Evolutionary conservation across 2,113 vertebrate species (phyloP), one percentile per base, ranked within the genome.

Genomic region (Coreoperca whiteheadi): DNA sequence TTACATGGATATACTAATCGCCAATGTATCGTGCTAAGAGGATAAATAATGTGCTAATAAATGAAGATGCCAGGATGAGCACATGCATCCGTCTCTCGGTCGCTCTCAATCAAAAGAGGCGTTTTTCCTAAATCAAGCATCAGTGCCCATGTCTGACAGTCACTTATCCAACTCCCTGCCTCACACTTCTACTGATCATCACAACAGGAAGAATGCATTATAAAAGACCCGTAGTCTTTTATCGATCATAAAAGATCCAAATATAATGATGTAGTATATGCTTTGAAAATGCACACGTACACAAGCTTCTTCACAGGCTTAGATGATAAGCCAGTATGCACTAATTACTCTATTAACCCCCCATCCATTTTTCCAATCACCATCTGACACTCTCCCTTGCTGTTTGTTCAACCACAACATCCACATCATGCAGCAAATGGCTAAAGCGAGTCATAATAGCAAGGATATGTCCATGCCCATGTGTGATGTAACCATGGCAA

Each of bases 401-500:
- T 12, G 41, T 43, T 82, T 72, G n/a, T 54, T 72, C 64, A 74
- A 53, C 1, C 32, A 43, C 59, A 53, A 30, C 70, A 73, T 79
- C 1, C 41, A 61, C 63, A 57, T 20, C 9, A 32, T 71, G 73
- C 48, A 39, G 59, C 32, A 81, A 84, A 72, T 0, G 63, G 79
- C 39, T 54, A 61, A 74, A 86, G 77, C 50, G 72, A 79, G 37
- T 84, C 56, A 56, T 77, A 48, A 82, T 34, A 76, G 43, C 20
- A 63, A 59, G 72, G 46, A 79, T 25, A 84, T 66, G 20, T 56
- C 48, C 41, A 69, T 48, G 11, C 41, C 85, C 37, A 12, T 83
- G 81, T 88, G 63, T 82, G 57, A 77, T 61, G 87, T 88, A 77
- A 81, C 90, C 87, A 92, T 92, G 69, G 79, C 68, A 90, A 94